These are phyloP conservation scores for Pararge aegeria DNA, from an alignment of 1,140 invertebrate genomes.

Conservation along the genomic window DNA sequence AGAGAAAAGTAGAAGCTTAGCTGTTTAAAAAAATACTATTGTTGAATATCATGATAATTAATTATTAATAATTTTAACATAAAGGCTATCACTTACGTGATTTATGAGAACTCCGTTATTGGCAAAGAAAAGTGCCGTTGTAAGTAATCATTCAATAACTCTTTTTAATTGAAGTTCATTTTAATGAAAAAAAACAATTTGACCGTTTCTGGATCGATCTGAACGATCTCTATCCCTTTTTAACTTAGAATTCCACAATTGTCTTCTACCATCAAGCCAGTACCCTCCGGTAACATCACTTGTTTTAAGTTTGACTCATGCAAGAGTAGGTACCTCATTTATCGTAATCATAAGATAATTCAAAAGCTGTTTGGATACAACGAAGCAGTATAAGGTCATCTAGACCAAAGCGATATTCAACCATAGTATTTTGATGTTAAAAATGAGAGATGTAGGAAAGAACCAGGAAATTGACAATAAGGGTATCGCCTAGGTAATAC, in stretches of 20 bases:
- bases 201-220: too few species aligned
- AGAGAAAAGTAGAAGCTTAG: conserved; percentile 30
- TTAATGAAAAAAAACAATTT: too few species aligned
- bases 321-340: too few species aligned
- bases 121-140: too few species aligned
- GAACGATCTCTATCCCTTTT: too few species aligned
- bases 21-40: conserved; percentile 18
- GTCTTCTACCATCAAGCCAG: too few species aligned
- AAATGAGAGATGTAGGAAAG: conserved; percentile 21
- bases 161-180: too few species aligned
- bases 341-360: not conserved
- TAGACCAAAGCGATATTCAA: conserved; percentile 9
- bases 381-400: not conserved
- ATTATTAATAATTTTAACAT: not conserved
- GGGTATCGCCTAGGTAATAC: conserved; percentile 24
- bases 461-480: conserved; percentile 60
- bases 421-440: conserved; percentile 2
- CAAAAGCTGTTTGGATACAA: not conserved
- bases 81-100: not conserved
- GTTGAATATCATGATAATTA: conserved; percentile 25
- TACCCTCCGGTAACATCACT: too few species aligned
- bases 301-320: too few species aligned
- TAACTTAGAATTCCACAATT: too few species aligned
- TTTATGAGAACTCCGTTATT: too few species aligned
- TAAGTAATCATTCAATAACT: too few species aligned